These are phyloP conservation scores for Okamejei kenojei DNA, from an alignment of 2,797 vertebrate genomes.

Conservation along the genomic window DNA sequence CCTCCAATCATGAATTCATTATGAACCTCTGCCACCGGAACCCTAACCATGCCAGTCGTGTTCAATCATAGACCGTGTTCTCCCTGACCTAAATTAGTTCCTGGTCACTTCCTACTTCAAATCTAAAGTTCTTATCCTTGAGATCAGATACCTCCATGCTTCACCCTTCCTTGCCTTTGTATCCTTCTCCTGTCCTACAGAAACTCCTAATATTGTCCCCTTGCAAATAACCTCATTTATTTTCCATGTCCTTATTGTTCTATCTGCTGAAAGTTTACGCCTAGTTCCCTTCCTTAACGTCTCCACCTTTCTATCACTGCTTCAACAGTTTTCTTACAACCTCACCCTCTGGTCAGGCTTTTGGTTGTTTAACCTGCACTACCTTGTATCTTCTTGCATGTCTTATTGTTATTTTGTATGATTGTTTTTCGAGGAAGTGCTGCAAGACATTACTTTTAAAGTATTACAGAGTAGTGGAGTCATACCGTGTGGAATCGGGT, in stretches of 20 bases:
- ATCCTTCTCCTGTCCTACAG: background rate
- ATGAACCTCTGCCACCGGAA: background rate
- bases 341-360: background rate
- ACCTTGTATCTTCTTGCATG: background rate
- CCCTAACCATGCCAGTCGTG: background rate
- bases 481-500: no score
- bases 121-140: background rate
- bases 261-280: background rate
- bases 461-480: no score
- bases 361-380: background rate
- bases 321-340: background rate
- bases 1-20: background rate
- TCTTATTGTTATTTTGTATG: background rate
- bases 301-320: background rate
- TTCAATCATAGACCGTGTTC: background rate
- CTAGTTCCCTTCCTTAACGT: background rate
- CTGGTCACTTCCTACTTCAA: background rate
- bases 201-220: background rate
- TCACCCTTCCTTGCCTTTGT: background rate
- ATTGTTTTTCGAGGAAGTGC: background rate
- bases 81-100: background rate
- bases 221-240: background rate
- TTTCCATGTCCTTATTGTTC: background rate
- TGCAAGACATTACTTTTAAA: background rate
- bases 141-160: background rate